Evolutionary conservation across 2,113 vertebrate genomes (phyloP).

Genomic region (Dendropsophus ebraccatus): DNA sequence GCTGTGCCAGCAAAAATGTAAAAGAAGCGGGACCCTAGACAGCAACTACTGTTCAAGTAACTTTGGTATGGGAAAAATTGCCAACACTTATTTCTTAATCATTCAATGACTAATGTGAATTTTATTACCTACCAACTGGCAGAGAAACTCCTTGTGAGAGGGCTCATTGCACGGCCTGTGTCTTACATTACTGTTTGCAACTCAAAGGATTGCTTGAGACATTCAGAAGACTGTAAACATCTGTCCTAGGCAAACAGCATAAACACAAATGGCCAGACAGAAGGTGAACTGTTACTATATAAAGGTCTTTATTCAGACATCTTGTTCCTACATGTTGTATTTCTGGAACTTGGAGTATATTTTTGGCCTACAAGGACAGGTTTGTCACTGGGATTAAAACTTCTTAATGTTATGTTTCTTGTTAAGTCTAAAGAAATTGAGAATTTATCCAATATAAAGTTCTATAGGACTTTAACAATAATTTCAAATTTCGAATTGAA

Average conservation of each 20-base stretch:
- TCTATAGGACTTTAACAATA: neutral
- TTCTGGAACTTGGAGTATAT: conserved; percentile 60
- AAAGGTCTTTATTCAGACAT: conserved; percentile 68
- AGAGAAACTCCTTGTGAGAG: conserved; percentile 35
- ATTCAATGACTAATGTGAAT: conserved; percentile 51
- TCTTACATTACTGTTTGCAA: conserved; percentile 62
- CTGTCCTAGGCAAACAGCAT: conserved; percentile 64
- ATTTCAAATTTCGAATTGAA: no score
- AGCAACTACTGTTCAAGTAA: conserved; percentile 95
- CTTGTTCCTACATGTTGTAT: conserved; percentile 55
- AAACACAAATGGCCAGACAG: conserved; percentile 66
- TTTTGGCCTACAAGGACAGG: conserved; percentile 63
- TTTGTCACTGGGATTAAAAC: conserved; percentile 60
- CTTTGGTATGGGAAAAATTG: conserved; percentile 84
- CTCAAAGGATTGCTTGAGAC: conserved; percentile 73
- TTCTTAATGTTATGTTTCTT: neutral
- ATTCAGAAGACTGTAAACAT: conserved; percentile 64
- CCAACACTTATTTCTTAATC: conserved; percentile 57
- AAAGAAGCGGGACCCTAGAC: conserved; percentile 84
- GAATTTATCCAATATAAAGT: neutral
- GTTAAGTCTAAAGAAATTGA: neutral
- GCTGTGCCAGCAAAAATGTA: conserved; percentile 92
- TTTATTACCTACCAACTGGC: conserved; percentile 58
- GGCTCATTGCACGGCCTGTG: conserved; percentile 59
- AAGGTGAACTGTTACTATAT: conserved; percentile 67